phyloP scores from a whole-genome alignment of 2,888 invertebrate genomes.

The Aphidius colemani region DNA sequence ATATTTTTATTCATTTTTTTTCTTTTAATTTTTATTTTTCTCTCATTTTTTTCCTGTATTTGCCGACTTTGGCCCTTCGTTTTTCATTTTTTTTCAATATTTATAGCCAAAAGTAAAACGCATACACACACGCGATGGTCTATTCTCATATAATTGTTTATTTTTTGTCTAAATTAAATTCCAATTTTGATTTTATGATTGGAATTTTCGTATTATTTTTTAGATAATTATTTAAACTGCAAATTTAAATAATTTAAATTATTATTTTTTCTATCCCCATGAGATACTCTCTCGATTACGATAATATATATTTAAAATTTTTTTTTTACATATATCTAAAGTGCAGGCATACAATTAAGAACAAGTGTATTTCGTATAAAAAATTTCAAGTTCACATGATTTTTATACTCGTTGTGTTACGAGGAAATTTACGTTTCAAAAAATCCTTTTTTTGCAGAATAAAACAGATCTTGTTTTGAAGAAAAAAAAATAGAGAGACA shows the following conservation, averaged over 20 bases:
- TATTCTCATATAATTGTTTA: slow-evolving; percentile 24
- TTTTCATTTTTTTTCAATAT: slow-evolving; percentile 19
- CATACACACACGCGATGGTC: slow-evolving; percentile 37
- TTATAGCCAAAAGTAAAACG: slow-evolving; percentile 26
- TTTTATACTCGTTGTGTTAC: neutral
- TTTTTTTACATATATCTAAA: slow-evolving; percentile 4
- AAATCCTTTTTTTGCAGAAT: neutral
- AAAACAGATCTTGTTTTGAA: neutral
- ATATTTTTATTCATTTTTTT: slow-evolving; percentile 11
- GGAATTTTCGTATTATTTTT: too few relatives aligned
- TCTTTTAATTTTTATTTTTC: slow-evolving; percentile 7
- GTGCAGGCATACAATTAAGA: slow-evolving; percentile 2
- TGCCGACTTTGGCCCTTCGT: slow-evolving; percentile 21
- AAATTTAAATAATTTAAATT: too few relatives aligned
- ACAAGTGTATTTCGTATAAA: slow-evolving; percentile 12
- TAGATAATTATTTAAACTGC: too few relatives aligned
- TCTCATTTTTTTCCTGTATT: slow-evolving; percentile 15
- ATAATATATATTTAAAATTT: neutral
- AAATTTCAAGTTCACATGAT: slow-evolving; percentile 9
- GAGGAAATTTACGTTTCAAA: slow-evolving; percentile 8
- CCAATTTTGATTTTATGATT: too few relatives aligned
- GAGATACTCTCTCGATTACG: too few relatives aligned
- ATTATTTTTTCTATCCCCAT: too few relatives aligned
- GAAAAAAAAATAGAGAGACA: neutral
- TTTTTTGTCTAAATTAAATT: neutral